Percentiles rank a stretch among this genome's conserved stretches.
Conservation (phyloP, 2,888 invertebrate genomes). For the Orchesellides sinensis region DNA sequence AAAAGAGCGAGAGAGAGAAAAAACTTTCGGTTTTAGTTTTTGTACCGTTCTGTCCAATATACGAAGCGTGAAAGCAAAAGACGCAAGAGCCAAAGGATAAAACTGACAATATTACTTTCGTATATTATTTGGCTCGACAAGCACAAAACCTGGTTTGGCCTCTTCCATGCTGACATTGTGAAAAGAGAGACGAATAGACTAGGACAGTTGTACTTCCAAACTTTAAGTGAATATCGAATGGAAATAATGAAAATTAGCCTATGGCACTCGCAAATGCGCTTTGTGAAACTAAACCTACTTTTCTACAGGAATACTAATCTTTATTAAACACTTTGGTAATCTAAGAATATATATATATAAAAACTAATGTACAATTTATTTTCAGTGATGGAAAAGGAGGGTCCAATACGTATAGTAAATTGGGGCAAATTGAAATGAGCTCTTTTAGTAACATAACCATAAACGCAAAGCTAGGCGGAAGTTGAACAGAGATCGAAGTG, state of each 20-base stretch:
- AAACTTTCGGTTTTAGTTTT: conserved; percentile 14
- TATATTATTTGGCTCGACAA: conserved; percentile 21
- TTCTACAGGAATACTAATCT: conserved; percentile 29
- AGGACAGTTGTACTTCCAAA: conserved; percentile 9
- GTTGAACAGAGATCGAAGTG: conserved; percentile 25
- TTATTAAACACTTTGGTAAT: no score
- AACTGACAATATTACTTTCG: conserved; percentile 48
- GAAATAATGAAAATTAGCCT: conserved; percentile 43
- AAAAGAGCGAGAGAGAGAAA: conserved; percentile 11
- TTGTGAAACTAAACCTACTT: conserved; percentile 30
- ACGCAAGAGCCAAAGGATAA: conserved; percentile 54
- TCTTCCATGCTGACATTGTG: not conserved
- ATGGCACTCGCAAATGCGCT: conserved; percentile 46
- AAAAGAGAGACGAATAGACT: not conserved
- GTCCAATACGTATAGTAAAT: not conserved
- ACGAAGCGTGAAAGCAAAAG: conserved; percentile 39
- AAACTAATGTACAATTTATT: not conserved
- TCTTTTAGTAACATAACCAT: not conserved
- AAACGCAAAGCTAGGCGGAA: conserved; percentile 18
- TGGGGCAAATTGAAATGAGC: not conserved
- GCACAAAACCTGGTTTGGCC: conserved; percentile 25
- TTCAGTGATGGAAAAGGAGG: not conserved
- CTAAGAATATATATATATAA: no score
- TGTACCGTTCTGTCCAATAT: not conserved
- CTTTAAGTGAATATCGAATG: conserved; percentile 37